Conservation (phyloP, 1,140 invertebrate genomes). For the Batillaria attramentaria region DNA sequence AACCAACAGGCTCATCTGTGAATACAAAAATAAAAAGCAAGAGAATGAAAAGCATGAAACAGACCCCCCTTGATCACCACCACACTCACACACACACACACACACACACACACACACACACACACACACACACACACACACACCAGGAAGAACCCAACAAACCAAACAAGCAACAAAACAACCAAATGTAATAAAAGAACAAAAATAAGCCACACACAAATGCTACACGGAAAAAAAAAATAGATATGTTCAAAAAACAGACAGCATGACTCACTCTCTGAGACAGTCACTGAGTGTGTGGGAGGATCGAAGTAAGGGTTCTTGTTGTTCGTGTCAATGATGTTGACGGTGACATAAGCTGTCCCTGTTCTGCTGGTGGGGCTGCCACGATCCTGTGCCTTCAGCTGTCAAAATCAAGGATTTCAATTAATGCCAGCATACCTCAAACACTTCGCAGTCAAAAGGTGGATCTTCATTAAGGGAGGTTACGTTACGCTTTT, state of each 20-base stretch:
- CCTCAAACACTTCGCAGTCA: no score
- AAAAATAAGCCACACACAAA: no score
- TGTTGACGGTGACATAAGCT: slow-evolving; percentile 82
- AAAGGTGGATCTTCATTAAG: no score
- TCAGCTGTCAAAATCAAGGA: slow-evolving; percentile 70
- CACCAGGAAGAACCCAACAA: no score
- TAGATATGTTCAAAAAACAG: no score
- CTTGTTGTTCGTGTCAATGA: slow-evolving; percentile 85
- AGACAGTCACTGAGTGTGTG: slow-evolving; percentile 85
- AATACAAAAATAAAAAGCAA: slow-evolving; percentile 23
- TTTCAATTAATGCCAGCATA: no score
- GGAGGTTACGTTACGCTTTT: no score
- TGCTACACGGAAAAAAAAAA: no score
- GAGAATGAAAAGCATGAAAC: background rate
- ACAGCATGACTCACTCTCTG: slow-evolving; percentile 71
- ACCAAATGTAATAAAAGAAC: no score
- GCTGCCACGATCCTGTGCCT: slow-evolving; percentile 87
- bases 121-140: no score
- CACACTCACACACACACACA: background rate
- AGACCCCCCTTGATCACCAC: no score
- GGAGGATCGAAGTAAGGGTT: slow-evolving; percentile 87
- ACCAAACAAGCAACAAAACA: no score
- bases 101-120: slow-evolving; percentile 21
- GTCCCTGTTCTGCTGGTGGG: slow-evolving; percentile 79
- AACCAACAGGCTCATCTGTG: slow-evolving; percentile 81